Base-by-base conservation (phyloP, 2,888 invertebrate genomes). In the Spicauda simplicius region DNA sequence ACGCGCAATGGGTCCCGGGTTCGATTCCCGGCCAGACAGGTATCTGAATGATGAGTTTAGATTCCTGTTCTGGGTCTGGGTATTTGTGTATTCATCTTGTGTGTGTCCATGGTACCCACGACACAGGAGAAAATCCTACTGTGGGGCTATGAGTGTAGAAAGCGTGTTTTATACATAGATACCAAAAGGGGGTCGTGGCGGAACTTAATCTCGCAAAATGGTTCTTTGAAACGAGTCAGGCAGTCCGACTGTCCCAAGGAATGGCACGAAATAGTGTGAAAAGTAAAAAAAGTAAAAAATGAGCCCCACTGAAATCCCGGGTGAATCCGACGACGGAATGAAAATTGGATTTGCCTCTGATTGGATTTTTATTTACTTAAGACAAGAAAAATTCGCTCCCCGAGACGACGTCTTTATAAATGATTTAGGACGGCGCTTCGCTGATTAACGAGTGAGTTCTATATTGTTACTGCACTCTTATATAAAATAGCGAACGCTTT, bases 301-400 rank as follows among this genome's bases (percentile, higher is more conserved):
- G 80, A 85, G 79, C 80, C 74, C 73, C 69, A 72, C 73, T 72
- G 80, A 82, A 87, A 82, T 88, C 90, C 90, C 88, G 80, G 76
- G 87, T 80, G 91, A 85, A 85, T 88, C 90, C 84, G 82, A 82
- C 86, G 89, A 82, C 88, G 86, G 85, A 89, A 92, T 91, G 91
- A 92, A 93, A 93, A 91, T 93, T 92, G 92, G 88, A 92, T 93
- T 92, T 90, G 85, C 84, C 79, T 82, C 89, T 92, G 92, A 93
- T 93, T 93, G 92, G 92, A 92, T 91, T 92, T 92, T 92, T 93
- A 93, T 93, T 93, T 92, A 92, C 92, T 92, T 92, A 93, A 92
- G 92, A 92, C 92, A 92, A 93, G 92, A 92, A 91, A 90, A 91
- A 90, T 90, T 90, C 84, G 80, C 82, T 25, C 75, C 73, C 76